Conservation (phyloP, 2,113 vertebrate species). For the Saguinus midas region DNA sequence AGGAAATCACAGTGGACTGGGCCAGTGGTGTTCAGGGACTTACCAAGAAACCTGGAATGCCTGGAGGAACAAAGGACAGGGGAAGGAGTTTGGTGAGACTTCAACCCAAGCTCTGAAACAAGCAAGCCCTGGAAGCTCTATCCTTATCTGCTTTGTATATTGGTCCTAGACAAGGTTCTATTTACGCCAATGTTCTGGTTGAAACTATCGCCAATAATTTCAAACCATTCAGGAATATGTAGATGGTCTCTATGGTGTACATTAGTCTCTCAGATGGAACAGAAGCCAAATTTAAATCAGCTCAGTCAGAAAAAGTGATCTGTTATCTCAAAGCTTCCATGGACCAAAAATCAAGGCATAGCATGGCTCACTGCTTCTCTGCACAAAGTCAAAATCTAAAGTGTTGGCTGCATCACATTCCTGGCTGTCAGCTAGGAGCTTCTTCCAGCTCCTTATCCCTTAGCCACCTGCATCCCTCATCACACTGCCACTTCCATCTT, state of each 20-base stretch:
- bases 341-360: neutral
- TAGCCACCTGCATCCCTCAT: neutral
- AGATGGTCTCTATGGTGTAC: neutral
- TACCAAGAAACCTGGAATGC: neutral
- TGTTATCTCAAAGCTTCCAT: neutral
- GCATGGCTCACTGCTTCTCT: neutral
- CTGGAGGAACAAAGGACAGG: neutral
- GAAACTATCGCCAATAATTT: neutral
- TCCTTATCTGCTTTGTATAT: neutral
- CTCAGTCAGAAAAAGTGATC: neutral
- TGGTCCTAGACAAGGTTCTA: neutral
- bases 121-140: neutral
- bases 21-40: no score
- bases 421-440: neutral
- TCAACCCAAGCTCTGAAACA: neutral
- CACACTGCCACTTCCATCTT: neutral
- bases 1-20: neutral
- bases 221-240: neutral
- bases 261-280: neutral
- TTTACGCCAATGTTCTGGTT: neutral
- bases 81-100: neutral
- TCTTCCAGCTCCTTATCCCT: neutral
- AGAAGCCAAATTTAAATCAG: neutral
- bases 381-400: neutral
- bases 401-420: neutral